Evolutionary conservation across 2,797 vertebrate species (phyloP), one percentile per base, ranked within the genome.

Genomic region (Helicolenus hilgendorfi): DNA sequence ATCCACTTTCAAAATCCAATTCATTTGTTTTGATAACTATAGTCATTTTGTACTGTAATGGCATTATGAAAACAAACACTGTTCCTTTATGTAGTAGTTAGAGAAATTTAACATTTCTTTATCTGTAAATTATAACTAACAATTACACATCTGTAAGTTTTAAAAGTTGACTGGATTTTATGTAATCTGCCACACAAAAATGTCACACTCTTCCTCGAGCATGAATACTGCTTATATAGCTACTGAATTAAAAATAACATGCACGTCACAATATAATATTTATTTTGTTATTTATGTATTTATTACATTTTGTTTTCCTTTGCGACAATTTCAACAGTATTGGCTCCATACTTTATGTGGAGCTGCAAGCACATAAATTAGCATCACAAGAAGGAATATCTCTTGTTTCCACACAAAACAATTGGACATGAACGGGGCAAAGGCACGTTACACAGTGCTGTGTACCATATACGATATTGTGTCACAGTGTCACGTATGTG

Each of bases 211-310:
- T 75, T 84, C 72, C 76, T 91, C 36, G 68, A 93, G 94, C 93
- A 95, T 95, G 92, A 91, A 73, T 80, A 81, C 59, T 86, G 84
- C 81, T 92, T 86, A 82, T 86, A 75, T 88, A 68, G 45, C 75
- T 86, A 65, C 73, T 75, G 36, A 82, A 84, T 72, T 75, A 74
- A 91, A 89, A 91, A 86, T 41, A 84, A 94, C 88, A 91, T 91
- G 84, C 88, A 93, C 76, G 84, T 82, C 88, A 89, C 65, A 35
- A 31, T 90, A 67, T 95, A 94, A 67, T 95, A 94, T 96, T 94
- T 94, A 96, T 95, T 96, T 94, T 88, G 56, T 91, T 97, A 94
- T 97, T 96, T 94, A 94, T 94, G 85, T 96, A 95, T 96, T 97
- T 97, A 96, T 94, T 89, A 93, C 77, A 92, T 91, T 96, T 94